Evolutionary conservation across 2,113 vertebrate genomes (phyloP).

Genomic region (Motacilla alba): DNA sequence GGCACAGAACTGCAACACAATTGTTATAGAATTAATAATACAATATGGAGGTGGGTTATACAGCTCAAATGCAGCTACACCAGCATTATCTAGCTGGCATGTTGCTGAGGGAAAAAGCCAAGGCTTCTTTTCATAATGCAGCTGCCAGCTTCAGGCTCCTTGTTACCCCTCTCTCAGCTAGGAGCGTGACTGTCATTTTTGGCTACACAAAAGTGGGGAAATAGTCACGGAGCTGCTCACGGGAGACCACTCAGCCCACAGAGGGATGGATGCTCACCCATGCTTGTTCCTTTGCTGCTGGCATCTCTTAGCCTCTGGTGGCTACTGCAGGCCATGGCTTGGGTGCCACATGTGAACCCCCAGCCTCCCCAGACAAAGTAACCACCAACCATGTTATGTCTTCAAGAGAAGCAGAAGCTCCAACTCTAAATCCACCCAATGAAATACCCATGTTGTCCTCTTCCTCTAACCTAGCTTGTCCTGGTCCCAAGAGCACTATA

Average conservation of each 20-base stretch:
- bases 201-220: not conserved
- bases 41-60: not conserved
- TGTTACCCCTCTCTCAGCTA: not conserved
- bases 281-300: not conserved
- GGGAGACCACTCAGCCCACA: not conserved
- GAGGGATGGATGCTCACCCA: not conserved
- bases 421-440: not conserved
- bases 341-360: not conserved
- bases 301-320: not conserved
- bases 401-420: not conserved
- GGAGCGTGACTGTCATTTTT: not conserved
- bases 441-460: not conserved
- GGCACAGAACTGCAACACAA: not conserved
- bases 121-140: not conserved
- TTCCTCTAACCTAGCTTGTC: not conserved
- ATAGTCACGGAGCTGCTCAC: not conserved
- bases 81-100: not conserved
- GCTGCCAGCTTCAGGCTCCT: not conserved
- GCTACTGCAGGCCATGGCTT: not conserved
- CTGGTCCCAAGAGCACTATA: not conserved
- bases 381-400: not conserved
- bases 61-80: not conserved
- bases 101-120: not conserved
- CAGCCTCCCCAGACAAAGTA: not conserved
- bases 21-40: conserved; percentile 47